Base-by-base conservation (phyloP, 2,888 invertebrate species). In the Aleiodes leptofemur region DNA sequence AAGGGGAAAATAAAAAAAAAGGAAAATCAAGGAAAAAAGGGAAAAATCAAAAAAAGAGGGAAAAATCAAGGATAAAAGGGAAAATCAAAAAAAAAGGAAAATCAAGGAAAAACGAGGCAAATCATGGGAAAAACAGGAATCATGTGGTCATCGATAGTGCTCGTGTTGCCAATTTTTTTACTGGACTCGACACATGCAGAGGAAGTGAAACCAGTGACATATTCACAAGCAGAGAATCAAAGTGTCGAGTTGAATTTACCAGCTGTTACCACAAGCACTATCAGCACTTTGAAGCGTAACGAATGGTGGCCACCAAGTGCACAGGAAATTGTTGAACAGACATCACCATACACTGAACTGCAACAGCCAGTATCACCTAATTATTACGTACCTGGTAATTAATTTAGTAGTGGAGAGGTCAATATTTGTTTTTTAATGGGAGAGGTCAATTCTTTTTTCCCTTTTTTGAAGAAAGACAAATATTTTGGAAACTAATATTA, bases 341-440 rank as follows among this genome's bases (percentile, higher is more conserved):
- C 74, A 11, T 73, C 71, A 50, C 68, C 72, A 6, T 75, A 78
- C 16, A 78, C 77, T 23, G 81, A 79, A 76, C 51, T 74, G 43
- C 76, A 73, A 64, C 80, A 80, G 34, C 76, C 79, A 29, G 23
- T 81, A 23, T 77, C 84, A 31, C 64, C 79, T 53, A 82, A 78
- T 80, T 82, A 86, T 74, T 86, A 82, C 78, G 74, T 84, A 23
- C 72, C 82, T 14, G 85, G 86, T 84, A 85, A 83, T 34, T 64
- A 69, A 23, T 23, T 68, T 13, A 14, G n/a, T 34, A 34, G 13
- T 5, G n/a, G 5, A 13, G 16, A 16, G 0, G 4, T 34, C 6
- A 1, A 34, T 34, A 3, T 34, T 34, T 34, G 1, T 34, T 34
- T 34, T 34, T 23, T 23, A 64, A 69, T 38, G 14, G 55, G 23